phyloP scores from a whole-genome alignment of 2,888 invertebrate genomes.

The Rhagophthalmus giganteus region DNA sequence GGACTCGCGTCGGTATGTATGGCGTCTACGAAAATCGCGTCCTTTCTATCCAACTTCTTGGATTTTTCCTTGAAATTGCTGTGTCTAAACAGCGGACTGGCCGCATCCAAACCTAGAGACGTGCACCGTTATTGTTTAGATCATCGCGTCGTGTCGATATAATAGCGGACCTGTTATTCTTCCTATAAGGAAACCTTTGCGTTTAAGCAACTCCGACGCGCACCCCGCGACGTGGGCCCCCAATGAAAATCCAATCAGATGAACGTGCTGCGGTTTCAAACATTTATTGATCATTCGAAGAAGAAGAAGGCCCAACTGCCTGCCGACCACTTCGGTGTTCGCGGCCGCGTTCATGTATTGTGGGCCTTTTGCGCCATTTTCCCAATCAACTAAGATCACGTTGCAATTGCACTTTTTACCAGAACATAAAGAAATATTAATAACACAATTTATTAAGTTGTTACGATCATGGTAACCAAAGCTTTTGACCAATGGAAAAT shows the following conservation, averaged over 20 bases:
- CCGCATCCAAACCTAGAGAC: slow-evolving; percentile 83
- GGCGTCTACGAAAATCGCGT: slow-evolving; percentile 69
- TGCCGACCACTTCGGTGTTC: slow-evolving; percentile 63
- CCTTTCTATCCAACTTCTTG: slow-evolving; percentile 63
- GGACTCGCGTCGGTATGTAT: slow-evolving; percentile 67
- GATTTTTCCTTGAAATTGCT: slow-evolving; percentile 59
- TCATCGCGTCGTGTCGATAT: too few relatives aligned
- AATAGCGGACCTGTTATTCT: slow-evolving; percentile 63
- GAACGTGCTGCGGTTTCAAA: slow-evolving; percentile 54
- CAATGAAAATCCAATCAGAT: slow-evolving; percentile 63
- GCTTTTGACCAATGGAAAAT: too few relatives aligned
- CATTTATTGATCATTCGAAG: slow-evolving; percentile 57
- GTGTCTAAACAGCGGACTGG: slow-evolving; percentile 74
- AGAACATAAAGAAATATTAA: too few relatives aligned
- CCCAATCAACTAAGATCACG: slow-evolving; percentile 62
- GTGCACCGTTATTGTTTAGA: too few relatives aligned
- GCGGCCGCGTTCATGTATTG: slow-evolving; percentile 62
- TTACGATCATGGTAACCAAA: too few relatives aligned
- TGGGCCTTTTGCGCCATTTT: slow-evolving; percentile 60
- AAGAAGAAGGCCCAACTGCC: slow-evolving; percentile 61
- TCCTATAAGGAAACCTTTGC: slow-evolving; percentile 56
- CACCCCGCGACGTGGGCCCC: slow-evolving; percentile 66
- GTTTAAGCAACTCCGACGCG: slow-evolving; percentile 60
- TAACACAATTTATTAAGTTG: too few relatives aligned
- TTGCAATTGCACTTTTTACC: slow-evolving; percentile 61